These are phyloP conservation scores for Actinopyga echinites DNA, from an alignment of 53 echinoderm and acorn worm genomes.

Conservation along the genomic window DNA sequence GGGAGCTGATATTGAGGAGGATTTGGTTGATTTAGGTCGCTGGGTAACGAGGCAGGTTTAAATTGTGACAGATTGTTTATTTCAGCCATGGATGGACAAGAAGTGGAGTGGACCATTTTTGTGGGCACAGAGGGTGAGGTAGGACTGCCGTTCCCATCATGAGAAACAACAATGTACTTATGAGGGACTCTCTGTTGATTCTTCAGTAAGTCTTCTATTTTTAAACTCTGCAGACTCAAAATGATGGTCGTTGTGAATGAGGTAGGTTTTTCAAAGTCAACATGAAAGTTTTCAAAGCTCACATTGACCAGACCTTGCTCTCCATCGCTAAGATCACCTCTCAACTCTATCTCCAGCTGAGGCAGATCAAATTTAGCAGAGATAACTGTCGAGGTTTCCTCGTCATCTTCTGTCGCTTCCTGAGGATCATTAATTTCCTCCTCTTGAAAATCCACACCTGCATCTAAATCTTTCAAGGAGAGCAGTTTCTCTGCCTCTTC, in stretches of 20 bases:
- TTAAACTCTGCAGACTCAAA: conserved; percentile 77
- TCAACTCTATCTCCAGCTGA: conserved; percentile 75
- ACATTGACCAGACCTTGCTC: conserved; percentile 88
- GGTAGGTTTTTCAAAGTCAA: conserved; percentile 83
- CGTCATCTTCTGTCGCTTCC: background rate
- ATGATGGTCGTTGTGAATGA: conserved; percentile 66
- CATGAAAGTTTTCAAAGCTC: conserved; percentile 80
- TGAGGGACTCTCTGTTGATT: conserved; percentile 55
- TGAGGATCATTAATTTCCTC: background rate
- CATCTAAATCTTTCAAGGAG: background rate
- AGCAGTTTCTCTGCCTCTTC: background rate
- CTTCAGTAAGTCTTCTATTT: conserved; percentile 90
- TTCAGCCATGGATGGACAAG: conserved; percentile 86
- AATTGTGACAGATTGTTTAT: conserved; percentile 63
- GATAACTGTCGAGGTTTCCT: conserved; percentile 39
- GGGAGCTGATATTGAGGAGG: conserved; percentile 52
- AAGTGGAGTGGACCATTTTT: conserved; percentile 88
- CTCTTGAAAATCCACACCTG: conserved; percentile 1
- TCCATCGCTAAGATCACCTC: conserved; percentile 88
- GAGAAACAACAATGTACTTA: conserved; percentile 83
- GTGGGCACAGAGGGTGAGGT: background rate
- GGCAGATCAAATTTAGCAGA: conserved; percentile 91
- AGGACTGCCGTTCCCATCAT: conserved; percentile 49
- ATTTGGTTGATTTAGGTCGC: conserved; percentile 60
- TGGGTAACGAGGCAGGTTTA: conserved; percentile 79